Conservation (phyloP, 2,797 vertebrate genomes). For the Propithecus deckenii region DNA sequence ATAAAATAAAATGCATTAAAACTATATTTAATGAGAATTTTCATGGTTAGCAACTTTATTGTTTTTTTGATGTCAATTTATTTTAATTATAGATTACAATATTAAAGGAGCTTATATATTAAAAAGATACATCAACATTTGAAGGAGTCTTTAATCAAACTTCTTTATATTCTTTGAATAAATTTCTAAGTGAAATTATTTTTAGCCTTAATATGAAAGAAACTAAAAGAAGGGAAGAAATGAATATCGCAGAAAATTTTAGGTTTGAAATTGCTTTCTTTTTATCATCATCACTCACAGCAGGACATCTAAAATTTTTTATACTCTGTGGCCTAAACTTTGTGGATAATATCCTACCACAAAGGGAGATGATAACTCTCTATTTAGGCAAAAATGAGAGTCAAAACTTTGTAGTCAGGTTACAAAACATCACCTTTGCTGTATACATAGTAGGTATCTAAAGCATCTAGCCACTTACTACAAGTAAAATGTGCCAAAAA, state of each 20-base stretch:
- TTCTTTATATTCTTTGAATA: conserved; percentile 41
- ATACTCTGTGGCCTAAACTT: neutral
- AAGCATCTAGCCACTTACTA: neutral
- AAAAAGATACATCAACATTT: conserved; percentile 66
- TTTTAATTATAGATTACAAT: conserved; percentile 61
- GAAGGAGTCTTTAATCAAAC: conserved; percentile 57
- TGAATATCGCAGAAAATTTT: conserved; percentile 12
- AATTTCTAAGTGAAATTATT: conserved; percentile 48
- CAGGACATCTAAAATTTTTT: neutral
- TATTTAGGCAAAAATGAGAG: neutral
- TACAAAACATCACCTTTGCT: neutral
- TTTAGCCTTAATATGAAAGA: conserved; percentile 43
- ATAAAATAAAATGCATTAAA: conserved; percentile 48
- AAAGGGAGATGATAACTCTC: neutral
- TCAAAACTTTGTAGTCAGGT: neutral
- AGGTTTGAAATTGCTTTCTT: conserved; percentile 10
- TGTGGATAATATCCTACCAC: neutral
- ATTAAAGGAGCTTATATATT: conserved; percentile 63
- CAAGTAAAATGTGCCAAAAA: conserved; percentile 4
- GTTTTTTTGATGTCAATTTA: conserved; percentile 53
- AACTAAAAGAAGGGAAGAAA: neutral
- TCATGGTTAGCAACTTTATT: conserved; percentile 43
- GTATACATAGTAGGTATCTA: neutral
- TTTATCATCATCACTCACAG: conserved; percentile 10
- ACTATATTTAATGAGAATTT: conserved; percentile 58